Percentiles rank a stretch among this genome's conserved stretches.
phyloP scores from a whole-genome alignment of 1,140 invertebrate species.

The Aricia agestis region DNA sequence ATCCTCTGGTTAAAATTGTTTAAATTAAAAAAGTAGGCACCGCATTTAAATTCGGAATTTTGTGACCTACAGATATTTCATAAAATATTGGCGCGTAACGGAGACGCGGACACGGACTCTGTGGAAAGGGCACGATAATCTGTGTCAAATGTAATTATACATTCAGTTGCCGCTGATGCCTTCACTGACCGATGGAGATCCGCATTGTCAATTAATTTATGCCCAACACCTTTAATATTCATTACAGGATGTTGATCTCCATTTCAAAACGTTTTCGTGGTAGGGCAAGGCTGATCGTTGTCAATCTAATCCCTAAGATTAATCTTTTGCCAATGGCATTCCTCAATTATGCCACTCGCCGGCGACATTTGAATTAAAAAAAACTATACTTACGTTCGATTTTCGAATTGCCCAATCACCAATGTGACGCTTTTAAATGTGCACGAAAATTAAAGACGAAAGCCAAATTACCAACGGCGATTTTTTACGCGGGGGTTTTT shows the following conservation, averaged over 20 bases:
- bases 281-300: not conserved
- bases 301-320: not conserved
- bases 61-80: not conserved
- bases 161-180: conserved; percentile 12
- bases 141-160: conserved; percentile 16
- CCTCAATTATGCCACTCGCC: too few relatives aligned
- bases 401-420: not conserved
- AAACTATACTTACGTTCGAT: not conserved
- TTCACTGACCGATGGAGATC: conserved; percentile 12
- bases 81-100: not conserved
- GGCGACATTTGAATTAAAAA: not conserved
- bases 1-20: not conserved
- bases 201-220: conserved; percentile 9
- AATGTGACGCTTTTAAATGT: not conserved
- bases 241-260: conserved; percentile 1
- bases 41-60: not conserved
- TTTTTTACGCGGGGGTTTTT: conserved; percentile 14
- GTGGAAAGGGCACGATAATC: conserved; percentile 7
- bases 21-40: not conserved
- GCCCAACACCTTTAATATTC: not conserved
- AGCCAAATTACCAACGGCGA: not conserved
- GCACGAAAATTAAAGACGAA: not conserved
- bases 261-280: not conserved
- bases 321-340: not conserved
- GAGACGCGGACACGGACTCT: conserved; percentile 7